These are phyloP conservation scores for Clistopyga incitator DNA, from an alignment of 2,888 invertebrate species.

Conservation along the genomic window DNA sequence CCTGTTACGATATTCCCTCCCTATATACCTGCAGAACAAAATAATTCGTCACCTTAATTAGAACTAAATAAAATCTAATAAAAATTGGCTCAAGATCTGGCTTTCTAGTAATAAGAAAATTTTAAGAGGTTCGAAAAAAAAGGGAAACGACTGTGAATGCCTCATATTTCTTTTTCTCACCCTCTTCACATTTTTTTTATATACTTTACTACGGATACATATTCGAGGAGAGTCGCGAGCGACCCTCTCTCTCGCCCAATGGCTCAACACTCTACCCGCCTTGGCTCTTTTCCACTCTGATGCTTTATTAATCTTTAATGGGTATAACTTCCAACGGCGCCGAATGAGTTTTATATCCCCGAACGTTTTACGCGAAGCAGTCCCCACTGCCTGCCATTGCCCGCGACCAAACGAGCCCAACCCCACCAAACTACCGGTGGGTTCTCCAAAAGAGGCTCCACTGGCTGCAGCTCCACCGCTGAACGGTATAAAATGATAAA, in stretches of 20 bases:
- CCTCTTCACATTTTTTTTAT: not conserved
- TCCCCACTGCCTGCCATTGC: slow-evolving; percentile 31
- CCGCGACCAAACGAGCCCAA: slow-evolving; percentile 46
- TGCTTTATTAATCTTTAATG: slow-evolving; percentile 82
- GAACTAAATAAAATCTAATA: too few relatives aligned
- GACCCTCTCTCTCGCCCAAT: not conserved
- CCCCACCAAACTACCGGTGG: slow-evolving; percentile 39
- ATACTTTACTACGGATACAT: not conserved
- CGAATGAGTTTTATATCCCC: slow-evolving; percentile 79
- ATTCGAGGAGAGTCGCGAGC: not conserved
- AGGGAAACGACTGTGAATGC: not conserved
- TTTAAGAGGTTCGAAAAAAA: not conserved
- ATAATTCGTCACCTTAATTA: too few relatives aligned
- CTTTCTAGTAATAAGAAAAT: too few relatives aligned
- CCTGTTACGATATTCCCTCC: too few relatives aligned
- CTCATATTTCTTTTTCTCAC: not conserved
- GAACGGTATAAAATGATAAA: slow-evolving; percentile 74
- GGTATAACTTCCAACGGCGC: slow-evolving; percentile 78
- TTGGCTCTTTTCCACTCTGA: slow-evolving; percentile 77
- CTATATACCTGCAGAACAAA: too few relatives aligned
- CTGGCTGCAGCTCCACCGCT: slow-evolving; percentile 44
- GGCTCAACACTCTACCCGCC: slow-evolving; percentile 64
- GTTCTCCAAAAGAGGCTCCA: slow-evolving; percentile 47
- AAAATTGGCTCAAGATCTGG: too few relatives aligned
- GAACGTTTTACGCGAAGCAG: slow-evolving; percentile 73